A percentile compares a stretch with the other conserved stretches of the same genome.
Conservation (phyloP, 2,113 vertebrate genomes). For the Alethe diademata region DNA sequence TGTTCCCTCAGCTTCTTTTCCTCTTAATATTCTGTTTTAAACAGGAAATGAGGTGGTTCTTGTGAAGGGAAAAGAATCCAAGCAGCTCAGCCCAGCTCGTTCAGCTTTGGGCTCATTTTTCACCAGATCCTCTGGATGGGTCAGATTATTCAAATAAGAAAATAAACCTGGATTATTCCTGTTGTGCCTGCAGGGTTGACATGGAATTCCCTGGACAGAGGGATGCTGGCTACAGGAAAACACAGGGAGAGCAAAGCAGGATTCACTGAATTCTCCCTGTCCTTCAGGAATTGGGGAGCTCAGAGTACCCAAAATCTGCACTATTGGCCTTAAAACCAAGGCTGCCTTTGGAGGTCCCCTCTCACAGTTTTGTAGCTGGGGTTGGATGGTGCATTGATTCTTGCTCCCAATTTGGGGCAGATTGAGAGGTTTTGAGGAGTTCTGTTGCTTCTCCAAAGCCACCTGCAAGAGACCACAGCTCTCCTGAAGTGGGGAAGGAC, state of each 20-base stretch:
- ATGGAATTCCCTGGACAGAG: not conserved
- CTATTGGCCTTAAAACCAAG: fast-evolving
- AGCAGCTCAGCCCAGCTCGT: not conserved
- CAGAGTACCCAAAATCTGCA: not conserved
- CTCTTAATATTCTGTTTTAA: not conserved
- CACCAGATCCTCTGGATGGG: not conserved
- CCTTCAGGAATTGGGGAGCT: not conserved
- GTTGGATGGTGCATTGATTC: fast-evolving
- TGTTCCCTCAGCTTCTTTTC: not conserved
- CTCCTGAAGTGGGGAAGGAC: not conserved
- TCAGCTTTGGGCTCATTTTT: not conserved
- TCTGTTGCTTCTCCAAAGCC: not conserved
- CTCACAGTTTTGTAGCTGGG: not conserved
- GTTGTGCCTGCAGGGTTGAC: not conserved
- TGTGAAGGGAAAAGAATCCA: not conserved
- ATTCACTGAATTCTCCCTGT: fast-evolving
- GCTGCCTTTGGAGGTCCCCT: not conserved
- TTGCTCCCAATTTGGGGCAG: not conserved
- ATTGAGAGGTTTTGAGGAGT: not conserved
- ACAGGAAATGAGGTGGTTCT: constrained; percentile 23
- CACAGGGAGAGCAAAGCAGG: not conserved
- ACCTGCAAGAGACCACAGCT: not conserved
- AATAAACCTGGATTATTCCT: not conserved
- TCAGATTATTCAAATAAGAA: not conserved
- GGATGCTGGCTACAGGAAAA: not conserved